Percentiles rank a stretch among this genome's conserved stretches.
phyloP scores from a whole-genome alignment of 2,888 invertebrate species.

The Watsonalla binaria region DNA sequence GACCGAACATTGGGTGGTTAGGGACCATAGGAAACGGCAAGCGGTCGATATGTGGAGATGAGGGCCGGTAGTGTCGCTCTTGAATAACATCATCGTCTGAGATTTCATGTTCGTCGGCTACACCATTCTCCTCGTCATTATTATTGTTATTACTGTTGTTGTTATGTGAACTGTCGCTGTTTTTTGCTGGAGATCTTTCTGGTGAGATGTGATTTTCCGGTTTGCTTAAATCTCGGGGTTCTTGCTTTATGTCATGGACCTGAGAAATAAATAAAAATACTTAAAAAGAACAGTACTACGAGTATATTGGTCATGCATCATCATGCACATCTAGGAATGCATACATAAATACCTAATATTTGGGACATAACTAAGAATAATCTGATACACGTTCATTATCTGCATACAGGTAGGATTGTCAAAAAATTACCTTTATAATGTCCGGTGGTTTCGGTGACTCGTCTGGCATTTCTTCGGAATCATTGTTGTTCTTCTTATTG shows the following conservation, averaged over 20 bases:
- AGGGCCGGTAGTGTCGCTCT: slow-evolving; percentile 60
- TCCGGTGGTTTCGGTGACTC: slow-evolving; percentile 76
- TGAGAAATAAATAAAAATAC: slow-evolving; percentile 30
- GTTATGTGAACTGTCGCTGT: slow-evolving; percentile 74
- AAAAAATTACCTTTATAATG: slow-evolving; percentile 64
- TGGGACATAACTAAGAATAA: no score
- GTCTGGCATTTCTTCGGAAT: slow-evolving; percentile 68
- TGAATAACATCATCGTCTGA: slow-evolving; percentile 70
- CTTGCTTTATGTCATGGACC: slow-evolving; percentile 77
- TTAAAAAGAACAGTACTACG: slow-evolving; percentile 3
- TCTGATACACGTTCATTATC: no score
- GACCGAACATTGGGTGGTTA: slow-evolving; percentile 90
- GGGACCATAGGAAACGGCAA: slow-evolving; percentile 88
- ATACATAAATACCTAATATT: no score
- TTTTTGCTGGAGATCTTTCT: slow-evolving; percentile 75
- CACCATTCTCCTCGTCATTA: slow-evolving; percentile 69
- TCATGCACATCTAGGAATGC: no score
- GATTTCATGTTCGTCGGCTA: slow-evolving; percentile 72
- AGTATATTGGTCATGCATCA: no score
- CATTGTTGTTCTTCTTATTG: slow-evolving; percentile 67
- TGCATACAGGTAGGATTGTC: background rate
- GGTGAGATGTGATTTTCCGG: slow-evolving; percentile 63
- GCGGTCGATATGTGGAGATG: slow-evolving; percentile 71
- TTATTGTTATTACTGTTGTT: slow-evolving; percentile 67
- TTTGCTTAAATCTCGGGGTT: slow-evolving; percentile 70